Percentiles rank a stretch among this genome's conserved stretches.
Conservation (phyloP, 2,888 invertebrate genomes). For the Netelia virgata region DNA sequence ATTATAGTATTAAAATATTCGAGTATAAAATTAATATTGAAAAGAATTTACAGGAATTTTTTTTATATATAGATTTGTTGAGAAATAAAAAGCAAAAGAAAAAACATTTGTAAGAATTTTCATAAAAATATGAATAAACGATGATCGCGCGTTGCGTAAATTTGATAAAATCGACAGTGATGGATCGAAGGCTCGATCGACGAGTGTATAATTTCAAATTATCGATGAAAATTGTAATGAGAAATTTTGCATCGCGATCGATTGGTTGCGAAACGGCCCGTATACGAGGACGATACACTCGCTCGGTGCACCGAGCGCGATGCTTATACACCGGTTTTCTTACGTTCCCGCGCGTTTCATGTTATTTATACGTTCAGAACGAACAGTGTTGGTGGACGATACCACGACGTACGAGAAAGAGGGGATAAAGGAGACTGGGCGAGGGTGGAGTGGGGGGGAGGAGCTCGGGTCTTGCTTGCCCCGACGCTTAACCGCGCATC, state of each 20-base stretch:
- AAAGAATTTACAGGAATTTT: no score
- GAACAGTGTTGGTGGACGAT: slow-evolving; percentile 33
- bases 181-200: no score
- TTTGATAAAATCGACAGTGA: no score
- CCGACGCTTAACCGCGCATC: slow-evolving; percentile 70
- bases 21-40: no score
- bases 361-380: slow-evolving; percentile 70
- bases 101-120: no score
- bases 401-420: not conserved
- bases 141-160: no score
- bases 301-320: not conserved
- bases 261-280: not conserved
- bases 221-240: no score
- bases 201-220: no score
- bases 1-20: not conserved
- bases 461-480: slow-evolving; percentile 46
- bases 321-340: slow-evolving; percentile 50
- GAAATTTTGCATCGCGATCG: not conserved
- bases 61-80: no score
- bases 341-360: slow-evolving; percentile 49
- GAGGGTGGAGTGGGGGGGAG: not conserved
- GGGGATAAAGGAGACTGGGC: not conserved
- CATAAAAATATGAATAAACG: no score
- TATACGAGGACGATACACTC: not conserved
- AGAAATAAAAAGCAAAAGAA: no score